phyloP scores from a whole-genome alignment of 2,113 vertebrate genomes.

The Mionectes macconnelli region DNA sequence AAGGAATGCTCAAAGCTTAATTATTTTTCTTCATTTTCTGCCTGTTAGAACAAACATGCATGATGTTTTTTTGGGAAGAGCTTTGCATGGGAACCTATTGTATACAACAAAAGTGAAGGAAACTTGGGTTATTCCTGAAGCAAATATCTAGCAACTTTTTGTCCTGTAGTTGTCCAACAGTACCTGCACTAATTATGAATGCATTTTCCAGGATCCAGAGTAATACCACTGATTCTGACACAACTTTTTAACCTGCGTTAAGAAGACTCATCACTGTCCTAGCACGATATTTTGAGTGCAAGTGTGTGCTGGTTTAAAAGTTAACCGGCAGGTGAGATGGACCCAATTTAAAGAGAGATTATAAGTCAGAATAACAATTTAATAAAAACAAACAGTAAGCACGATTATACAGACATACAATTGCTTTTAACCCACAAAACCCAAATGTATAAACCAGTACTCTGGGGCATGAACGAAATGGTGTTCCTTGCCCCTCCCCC shows the following conservation, averaged over 20 bases:
- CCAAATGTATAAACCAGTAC: no score
- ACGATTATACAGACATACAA: no score
- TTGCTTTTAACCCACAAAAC: no score
- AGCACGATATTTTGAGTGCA: background rate
- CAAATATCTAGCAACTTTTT: background rate
- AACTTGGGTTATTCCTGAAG: background rate
- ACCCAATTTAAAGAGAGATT: no score
- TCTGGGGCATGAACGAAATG: no score
- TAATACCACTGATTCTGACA: background rate
- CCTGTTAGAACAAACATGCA: background rate
- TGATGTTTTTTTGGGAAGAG: background rate
- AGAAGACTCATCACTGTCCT: background rate
- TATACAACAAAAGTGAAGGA: background rate
- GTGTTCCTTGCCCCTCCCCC: no score
- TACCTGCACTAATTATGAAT: background rate
- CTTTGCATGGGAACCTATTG: background rate
- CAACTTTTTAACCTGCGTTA: background rate
- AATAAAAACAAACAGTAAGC: no score
- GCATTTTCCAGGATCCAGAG: background rate
- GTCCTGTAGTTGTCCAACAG: background rate
- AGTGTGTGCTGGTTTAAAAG: no score
- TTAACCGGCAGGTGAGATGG: no score
- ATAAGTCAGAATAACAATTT: no score
- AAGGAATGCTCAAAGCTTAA: background rate
- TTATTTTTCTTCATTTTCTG: background rate